Evolutionary conservation across 2,797 vertebrate genomes (phyloP).

Genomic region (Myripristis jacobus): DNA sequence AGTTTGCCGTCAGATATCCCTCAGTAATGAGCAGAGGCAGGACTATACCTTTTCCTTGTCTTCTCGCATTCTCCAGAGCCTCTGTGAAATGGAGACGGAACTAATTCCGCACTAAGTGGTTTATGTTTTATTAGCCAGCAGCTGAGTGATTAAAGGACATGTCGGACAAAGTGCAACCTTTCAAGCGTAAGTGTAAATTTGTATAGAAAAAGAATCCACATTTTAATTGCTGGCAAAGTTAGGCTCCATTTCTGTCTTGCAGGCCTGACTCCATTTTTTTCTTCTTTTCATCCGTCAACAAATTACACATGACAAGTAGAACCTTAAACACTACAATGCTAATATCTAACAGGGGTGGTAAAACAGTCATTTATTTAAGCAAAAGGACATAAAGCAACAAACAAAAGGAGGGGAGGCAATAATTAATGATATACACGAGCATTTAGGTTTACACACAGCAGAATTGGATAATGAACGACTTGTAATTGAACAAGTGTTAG

Average conservation of each 20-base stretch:
- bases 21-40: slow-evolving; percentile 80
- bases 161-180: slow-evolving; percentile 75
- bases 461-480: slow-evolving; percentile 74
- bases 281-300: slow-evolving; percentile 48
- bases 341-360: slow-evolving; percentile 47
- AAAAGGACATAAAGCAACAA: slow-evolving; percentile 54
- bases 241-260: slow-evolving; percentile 43
- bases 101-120: slow-evolving; percentile 81
- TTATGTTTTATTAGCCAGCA: slow-evolving; percentile 81
- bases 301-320: slow-evolving; percentile 63
- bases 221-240: slow-evolving; percentile 71
- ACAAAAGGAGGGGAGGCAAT: slow-evolving; percentile 55
- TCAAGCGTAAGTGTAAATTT: slow-evolving; percentile 72
- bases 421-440: slow-evolving; percentile 68
- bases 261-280: slow-evolving; percentile 34
- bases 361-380: slow-evolving; percentile 56
- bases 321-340: slow-evolving; percentile 46
- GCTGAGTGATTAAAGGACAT: slow-evolving; percentile 78
- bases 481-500: slow-evolving; percentile 77
- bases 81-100: slow-evolving; percentile 73
- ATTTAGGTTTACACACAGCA: slow-evolving; percentile 63
- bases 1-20: slow-evolving; percentile 73
- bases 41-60: slow-evolving; percentile 65
- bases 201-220: slow-evolving; percentile 69
- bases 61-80: slow-evolving; percentile 63